Conservation (phyloP, 30 jellyfish, hydroid and myxozoan genomes). For the Cassiopea xamachana region DNA sequence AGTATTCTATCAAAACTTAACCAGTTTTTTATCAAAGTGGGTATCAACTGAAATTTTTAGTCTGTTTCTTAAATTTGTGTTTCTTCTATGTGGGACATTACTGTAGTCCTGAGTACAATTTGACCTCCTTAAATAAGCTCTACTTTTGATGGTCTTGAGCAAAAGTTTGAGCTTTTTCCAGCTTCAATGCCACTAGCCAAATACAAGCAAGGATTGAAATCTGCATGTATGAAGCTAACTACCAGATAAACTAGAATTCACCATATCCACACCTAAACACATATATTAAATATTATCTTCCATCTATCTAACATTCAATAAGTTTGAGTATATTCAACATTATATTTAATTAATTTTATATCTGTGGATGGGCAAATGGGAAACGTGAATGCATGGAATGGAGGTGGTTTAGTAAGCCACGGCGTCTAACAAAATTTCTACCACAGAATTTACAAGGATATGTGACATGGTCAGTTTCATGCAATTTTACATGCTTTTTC, state of each 20-base stretch:
- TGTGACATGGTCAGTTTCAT: constrained; percentile 92
- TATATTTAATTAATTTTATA: constrained; percentile 9
- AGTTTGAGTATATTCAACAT: background rate
- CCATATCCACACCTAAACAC: background rate
- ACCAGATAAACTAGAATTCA: background rate
- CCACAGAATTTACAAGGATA: constrained; percentile 97
- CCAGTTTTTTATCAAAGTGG: no score
- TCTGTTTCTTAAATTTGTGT: no score
- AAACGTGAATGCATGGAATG: constrained; percentile 94
- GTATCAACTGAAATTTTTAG: no score
- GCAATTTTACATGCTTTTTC: constrained; percentile 95
- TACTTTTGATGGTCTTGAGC: no score
- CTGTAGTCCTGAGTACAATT: no score
- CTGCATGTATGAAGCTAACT: background rate
- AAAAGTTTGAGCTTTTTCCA: no score
- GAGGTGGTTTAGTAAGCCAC: constrained; percentile 89
- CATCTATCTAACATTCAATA: background rate
- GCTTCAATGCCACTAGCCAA: no score
- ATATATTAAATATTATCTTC: background rate
- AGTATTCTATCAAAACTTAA: no score
- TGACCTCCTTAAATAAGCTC: no score
- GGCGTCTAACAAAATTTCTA: constrained; percentile 87
- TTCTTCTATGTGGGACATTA: no score
- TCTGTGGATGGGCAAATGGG: constrained; percentile 80
- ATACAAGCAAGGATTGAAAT: no score